A percentile compares a stretch with the other conserved stretches of the same genome.
Evolutionary conservation across 2,888 invertebrate species (phyloP).

Genomic region (Drosophila buzzatii): DNA sequence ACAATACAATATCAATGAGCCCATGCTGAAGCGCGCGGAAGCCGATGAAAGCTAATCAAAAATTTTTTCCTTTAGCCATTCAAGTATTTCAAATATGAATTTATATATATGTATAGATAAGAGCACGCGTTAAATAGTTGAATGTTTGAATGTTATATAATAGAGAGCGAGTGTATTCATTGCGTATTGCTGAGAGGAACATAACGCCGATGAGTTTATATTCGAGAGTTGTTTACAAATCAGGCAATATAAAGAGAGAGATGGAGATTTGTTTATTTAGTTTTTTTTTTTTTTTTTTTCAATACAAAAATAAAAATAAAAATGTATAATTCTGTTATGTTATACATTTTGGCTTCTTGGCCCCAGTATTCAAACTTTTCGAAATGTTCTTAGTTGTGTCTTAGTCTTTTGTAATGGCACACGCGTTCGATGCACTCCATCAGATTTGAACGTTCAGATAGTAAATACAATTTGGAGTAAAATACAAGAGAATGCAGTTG

Average conservation of each 20-base stretch:
- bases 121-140: not conserved
- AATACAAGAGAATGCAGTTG: slow-evolving; percentile 35
- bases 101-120: not conserved
- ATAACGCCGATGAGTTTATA: not conserved
- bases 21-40: slow-evolving; percentile 63
- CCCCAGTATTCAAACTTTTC: slow-evolving; percentile 22
- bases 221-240: not conserved
- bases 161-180: not conserved
- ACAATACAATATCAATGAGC: slow-evolving; percentile 70
- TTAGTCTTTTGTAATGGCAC: slow-evolving; percentile 31
- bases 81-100: not conserved
- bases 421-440: slow-evolving; percentile 17
- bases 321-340: not conserved
- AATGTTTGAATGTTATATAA: not conserved
- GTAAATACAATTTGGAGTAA: slow-evolving; percentile 5
- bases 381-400: slow-evolving; percentile 46
- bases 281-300: no score
- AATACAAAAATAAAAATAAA: not conserved
- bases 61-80: not conserved
- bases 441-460: slow-evolving; percentile 10
- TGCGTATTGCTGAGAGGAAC: not conserved
- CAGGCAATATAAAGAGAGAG: not conserved
- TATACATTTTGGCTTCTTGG: slow-evolving; percentile 4
- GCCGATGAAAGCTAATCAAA: slow-evolving; percentile 18
- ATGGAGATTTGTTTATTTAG: not conserved